Percentiles rank a stretch among this genome's conserved stretches.
These are phyloP conservation scores for Morpho helenor DNA, from an alignment of 2,888 invertebrate species.

Conservation along the genomic window DNA sequence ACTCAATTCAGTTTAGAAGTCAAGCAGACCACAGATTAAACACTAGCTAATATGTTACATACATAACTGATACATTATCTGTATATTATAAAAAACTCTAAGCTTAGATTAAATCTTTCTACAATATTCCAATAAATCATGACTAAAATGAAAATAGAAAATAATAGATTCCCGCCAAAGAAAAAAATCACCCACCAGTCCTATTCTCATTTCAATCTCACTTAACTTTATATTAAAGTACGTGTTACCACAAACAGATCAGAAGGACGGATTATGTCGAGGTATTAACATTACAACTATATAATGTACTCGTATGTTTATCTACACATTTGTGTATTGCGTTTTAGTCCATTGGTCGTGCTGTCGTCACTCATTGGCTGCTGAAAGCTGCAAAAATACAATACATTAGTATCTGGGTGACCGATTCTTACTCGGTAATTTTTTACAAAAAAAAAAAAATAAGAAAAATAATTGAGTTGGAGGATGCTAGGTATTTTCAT, in stretches of 20 bases:
- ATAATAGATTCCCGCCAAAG: conserved; percentile 21
- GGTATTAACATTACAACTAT: conserved; percentile 4
- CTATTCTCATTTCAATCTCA: conserved; percentile 72
- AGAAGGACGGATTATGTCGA: conserved; percentile 19
- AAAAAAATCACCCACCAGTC: conserved; percentile 30
- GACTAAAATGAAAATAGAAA: conserved; percentile 78
- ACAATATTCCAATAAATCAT: conserved; percentile 16
- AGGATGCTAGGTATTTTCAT: no score
- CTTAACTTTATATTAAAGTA: conserved; percentile 14
- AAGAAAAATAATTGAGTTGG: no score
- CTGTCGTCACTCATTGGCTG: conserved; percentile 43
- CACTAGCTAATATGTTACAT: no score
- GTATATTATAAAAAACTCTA: no score
- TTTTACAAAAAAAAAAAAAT: no score
- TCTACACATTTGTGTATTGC: conserved; percentile 2
- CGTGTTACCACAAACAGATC: conserved; percentile 14
- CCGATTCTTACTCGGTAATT: no score
- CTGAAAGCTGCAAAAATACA: conserved; percentile 35
- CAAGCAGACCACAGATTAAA: no score
- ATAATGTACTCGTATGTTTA: conserved; percentile 5
- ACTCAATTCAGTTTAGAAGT: no score
- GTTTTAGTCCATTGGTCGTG: conserved; percentile 7
- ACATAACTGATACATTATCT: no score
- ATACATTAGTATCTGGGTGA: no score
- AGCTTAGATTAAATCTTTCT: conserved; percentile 1